These are phyloP conservation scores for Phaonia tiefii DNA, from an alignment of 2,888 invertebrate species.

Conservation along the genomic window DNA sequence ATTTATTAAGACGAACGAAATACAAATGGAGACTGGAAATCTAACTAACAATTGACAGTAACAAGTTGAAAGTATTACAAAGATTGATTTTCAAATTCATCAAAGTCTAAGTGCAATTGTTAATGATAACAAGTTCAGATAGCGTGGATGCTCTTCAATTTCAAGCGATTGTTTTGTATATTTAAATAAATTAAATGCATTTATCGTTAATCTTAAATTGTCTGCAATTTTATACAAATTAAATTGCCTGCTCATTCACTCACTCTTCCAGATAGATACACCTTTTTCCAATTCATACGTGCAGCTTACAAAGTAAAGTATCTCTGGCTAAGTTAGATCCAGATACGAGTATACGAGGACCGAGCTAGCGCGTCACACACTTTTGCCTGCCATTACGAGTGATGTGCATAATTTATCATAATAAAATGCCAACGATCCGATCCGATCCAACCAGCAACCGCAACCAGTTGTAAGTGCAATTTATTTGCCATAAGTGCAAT, in stretches of 20 bases:
- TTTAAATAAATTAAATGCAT: slow-evolving; percentile 44
- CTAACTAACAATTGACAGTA: neutral
- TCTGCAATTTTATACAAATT: slow-evolving; percentile 54
- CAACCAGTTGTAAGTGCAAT: slow-evolving; percentile 30
- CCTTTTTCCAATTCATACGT: slow-evolving; percentile 42
- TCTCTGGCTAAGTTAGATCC: neutral
- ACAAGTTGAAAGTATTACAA: neutral
- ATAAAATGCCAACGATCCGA: slow-evolving; percentile 33
- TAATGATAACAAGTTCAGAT: slow-evolving; percentile 42
- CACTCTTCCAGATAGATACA: slow-evolving; percentile 35
- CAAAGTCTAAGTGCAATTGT: slow-evolving; percentile 31
- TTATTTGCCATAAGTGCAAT: slow-evolving; percentile 26
- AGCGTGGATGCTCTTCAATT: slow-evolving; percentile 11
- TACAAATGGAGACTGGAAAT: too few relatives aligned
- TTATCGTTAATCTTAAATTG: slow-evolving; percentile 44
- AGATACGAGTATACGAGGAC: slow-evolving; percentile 1
- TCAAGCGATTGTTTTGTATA: slow-evolving; percentile 11
- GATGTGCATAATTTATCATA: slow-evolving; percentile 61
- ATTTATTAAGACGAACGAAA: neutral
- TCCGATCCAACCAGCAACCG: slow-evolving; percentile 21
- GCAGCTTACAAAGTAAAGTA: neutral
- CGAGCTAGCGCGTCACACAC: too few relatives aligned
- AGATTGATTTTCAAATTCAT: slow-evolving; percentile 25
- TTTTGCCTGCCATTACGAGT: slow-evolving; percentile 24
- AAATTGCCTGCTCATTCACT: slow-evolving; percentile 7